A percentile compares a stretch with the other conserved stretches of the same genome.
Conservation (phyloP, 2,888 invertebrate genomes). For the Eristalis tenax region DNA sequence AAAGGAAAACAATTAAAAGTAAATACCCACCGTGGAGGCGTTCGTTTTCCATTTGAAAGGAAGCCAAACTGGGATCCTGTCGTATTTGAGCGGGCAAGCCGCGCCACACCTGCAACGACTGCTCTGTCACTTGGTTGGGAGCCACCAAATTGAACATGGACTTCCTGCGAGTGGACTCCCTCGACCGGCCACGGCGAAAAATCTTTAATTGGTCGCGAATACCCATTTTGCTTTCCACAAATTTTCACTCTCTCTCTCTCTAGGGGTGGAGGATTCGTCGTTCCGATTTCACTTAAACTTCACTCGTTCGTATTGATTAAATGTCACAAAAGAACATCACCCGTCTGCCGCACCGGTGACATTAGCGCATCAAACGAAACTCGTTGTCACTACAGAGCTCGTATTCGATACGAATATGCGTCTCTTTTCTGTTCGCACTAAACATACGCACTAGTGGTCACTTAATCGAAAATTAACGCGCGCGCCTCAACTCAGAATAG, state of each 20-base stretch:
- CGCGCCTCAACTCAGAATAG: conserved; percentile 15
- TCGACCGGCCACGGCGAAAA: conserved; percentile 35
- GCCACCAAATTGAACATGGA: conserved; percentile 76
- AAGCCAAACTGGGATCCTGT: conserved; percentile 85
- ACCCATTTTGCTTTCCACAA: conserved; percentile 35
- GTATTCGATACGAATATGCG: not conserved
- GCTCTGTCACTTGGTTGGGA: conserved; percentile 84
- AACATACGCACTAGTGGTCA: not conserved
- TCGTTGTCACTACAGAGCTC: conserved; percentile 2
- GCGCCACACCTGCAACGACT: conserved; percentile 85
- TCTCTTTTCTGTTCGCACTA: not conserved
- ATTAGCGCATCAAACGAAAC: not conserved
- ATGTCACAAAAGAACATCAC: conserved; percentile 24
- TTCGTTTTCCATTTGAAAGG: conserved; percentile 82
- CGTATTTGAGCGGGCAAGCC: conserved; percentile 86
- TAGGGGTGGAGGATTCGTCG: not conserved
- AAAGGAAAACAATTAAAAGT: conserved; percentile 5
- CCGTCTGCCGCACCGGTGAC: not conserved
- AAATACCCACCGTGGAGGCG: conserved; percentile 78
- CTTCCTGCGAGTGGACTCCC: conserved; percentile 49
- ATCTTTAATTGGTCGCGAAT: conserved; percentile 55
- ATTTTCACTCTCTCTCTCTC: not conserved
- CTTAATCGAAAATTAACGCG: conserved; percentile 27
- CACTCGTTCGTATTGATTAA: conserved; percentile 9
- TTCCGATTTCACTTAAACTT: conserved; percentile 1